Conservation (phyloP, 64 coral and sea anemone genomes). For the Actinia equina region DNA sequence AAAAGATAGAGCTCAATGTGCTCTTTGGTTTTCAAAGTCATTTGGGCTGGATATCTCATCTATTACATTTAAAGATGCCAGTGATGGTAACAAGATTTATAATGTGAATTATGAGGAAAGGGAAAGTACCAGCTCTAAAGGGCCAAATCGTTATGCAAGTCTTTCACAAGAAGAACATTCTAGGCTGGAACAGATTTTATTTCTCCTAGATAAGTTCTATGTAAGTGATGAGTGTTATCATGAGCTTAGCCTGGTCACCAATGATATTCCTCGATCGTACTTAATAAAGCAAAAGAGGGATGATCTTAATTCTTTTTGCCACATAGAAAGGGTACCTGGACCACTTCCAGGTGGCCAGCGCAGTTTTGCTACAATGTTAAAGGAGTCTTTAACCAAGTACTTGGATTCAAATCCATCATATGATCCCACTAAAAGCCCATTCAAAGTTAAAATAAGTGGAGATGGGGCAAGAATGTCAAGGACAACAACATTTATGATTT, state of each 20-base stretch:
- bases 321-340: conserved; percentile 38
- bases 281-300: conserved; percentile 21
- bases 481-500: conserved; percentile 35
- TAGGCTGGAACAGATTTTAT: conserved; percentile 29
- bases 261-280: conserved; percentile 30
- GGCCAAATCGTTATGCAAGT: neutral
- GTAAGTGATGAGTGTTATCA: conserved; percentile 31
- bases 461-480: conserved; percentile 36
- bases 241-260: conserved; percentile 21
- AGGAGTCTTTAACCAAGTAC: conserved; percentile 17
- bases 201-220: conserved; percentile 44
- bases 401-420: conserved; percentile 27
- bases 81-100: conserved; percentile 24
- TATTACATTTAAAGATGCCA: conserved; percentile 11
- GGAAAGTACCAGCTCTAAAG: neutral
- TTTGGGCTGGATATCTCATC: conserved; percentile 46
- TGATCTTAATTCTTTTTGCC: neutral
- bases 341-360: conserved; percentile 30
- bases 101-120: conserved; percentile 6
- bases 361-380: conserved; percentile 28
- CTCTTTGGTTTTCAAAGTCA: conserved; percentile 35
- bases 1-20: conserved; percentile 38
- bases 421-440: conserved; percentile 12
- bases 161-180: neutral
- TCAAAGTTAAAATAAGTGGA: conserved; percentile 8